Conservation (phyloP, 2,113 vertebrate species). For the Hypocryptadius cinnamomeus region DNA sequence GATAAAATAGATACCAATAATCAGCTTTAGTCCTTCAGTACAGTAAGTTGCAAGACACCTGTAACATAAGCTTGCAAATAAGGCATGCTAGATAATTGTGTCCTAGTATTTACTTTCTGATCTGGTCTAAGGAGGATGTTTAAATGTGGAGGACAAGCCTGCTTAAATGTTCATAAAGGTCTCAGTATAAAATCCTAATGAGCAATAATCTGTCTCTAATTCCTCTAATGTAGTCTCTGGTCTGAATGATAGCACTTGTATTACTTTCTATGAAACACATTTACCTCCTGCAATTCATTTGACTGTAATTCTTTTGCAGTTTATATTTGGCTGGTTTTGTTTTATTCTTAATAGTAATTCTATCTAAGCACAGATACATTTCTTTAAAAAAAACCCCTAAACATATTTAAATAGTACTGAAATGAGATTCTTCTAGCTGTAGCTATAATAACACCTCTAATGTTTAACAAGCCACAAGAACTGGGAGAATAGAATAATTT, state of each 20-base stretch:
- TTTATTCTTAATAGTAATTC: not conserved
- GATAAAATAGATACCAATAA: not conserved
- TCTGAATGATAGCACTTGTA: not conserved
- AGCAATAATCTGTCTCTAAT: slow-evolving; percentile 40
- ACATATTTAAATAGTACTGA: not conserved
- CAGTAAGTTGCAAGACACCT: not conserved
- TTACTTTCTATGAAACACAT: not conserved
- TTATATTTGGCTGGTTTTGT: slow-evolving; percentile 2
- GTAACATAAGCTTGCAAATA: not conserved
- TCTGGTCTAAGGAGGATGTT: not conserved
- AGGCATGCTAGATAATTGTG: not conserved
- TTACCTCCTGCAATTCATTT: slow-evolving; percentile 31
- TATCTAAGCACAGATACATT: not conserved
- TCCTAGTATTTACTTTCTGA: not conserved
- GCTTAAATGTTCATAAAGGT: not conserved
- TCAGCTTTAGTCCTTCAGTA: not conserved
- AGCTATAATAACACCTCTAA: slow-evolving; percentile 31
- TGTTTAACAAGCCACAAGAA: slow-evolving; percentile 28
- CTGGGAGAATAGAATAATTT: slow-evolving; percentile 45
- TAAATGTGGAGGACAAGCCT: not conserved
- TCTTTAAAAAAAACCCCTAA: not conserved
- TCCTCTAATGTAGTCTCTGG: slow-evolving; percentile 18
- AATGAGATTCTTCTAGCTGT: slow-evolving; percentile 3
- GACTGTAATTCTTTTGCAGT: slow-evolving; percentile 2
- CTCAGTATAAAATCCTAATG: slow-evolving; percentile 31